phyloP scores from a whole-genome alignment of 2,113 vertebrate species.

The Oreotrochilus melanogaster region DNA sequence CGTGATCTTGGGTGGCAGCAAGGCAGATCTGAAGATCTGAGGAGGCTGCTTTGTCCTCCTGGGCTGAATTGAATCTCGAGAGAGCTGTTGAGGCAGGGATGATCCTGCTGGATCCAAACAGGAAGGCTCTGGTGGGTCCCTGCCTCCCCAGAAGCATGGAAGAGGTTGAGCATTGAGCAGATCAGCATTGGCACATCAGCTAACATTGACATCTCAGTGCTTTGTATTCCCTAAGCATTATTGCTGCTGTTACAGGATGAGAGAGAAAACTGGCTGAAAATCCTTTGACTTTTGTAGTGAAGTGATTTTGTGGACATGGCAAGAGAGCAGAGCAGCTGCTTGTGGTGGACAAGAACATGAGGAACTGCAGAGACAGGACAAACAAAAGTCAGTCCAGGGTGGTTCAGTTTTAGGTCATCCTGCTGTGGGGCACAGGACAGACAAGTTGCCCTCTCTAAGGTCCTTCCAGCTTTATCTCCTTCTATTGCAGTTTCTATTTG shows the following conservation, averaged over 20 bases:
- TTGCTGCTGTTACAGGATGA: background rate
- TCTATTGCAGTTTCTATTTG: background rate
- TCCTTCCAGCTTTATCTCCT: background rate
- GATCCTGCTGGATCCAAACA: background rate
- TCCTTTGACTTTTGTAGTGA: background rate
- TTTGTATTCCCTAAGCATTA: background rate
- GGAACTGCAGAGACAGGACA: background rate
- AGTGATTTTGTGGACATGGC: fast-evolving
- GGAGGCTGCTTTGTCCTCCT: background rate
- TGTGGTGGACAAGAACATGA: background rate
- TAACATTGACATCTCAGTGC: background rate
- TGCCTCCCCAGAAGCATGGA: background rate
- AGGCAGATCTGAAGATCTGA: background rate
- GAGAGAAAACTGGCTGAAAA: background rate
- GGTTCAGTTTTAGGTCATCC: background rate
- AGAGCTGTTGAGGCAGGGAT: background rate
- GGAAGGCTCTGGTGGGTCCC: background rate
- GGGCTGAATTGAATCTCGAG: background rate
- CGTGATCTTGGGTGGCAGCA: background rate
- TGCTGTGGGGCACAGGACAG: background rate
- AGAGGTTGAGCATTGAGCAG: too few relatives aligned
- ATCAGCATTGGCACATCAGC: background rate
- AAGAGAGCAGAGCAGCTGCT: background rate
- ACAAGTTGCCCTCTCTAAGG: background rate
- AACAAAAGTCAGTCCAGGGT: background rate